Evolutionary conservation across 2,888 invertebrate genomes (phyloP), one percentile per base, ranked within the genome.

Genomic region (Drosophila conformis): DNA sequence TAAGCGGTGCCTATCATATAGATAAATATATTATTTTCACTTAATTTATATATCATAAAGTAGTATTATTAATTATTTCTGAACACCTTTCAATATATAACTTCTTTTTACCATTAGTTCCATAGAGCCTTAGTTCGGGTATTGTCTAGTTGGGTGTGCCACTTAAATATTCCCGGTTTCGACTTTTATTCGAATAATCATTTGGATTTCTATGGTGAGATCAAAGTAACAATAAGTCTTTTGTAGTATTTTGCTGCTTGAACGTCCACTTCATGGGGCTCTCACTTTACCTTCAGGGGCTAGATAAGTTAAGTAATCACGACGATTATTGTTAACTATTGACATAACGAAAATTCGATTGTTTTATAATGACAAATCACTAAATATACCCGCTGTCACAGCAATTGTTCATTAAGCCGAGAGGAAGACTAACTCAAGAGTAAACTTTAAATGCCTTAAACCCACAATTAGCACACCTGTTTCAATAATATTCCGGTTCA

Each of bases 221-320:
- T 49, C 46, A 53, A 36, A 57, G 31, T 25, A 40, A 71, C 27
- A 72, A 69, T 18, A 65, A 46, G 29, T 31, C 15, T 36, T 58
- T 61, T 58, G 46, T 40, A 53, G 60, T 67, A 67, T 76, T 71
- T 49, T 61, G 52, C 64, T 61, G 65, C 71, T 66, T 54, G 49
- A 67, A 58, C 53, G 42, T 1, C 68, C 73, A 69, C 78, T 77
- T 73, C 40, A 78, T 49, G 48, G 31, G 62, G 11, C 56, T 69
- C 69, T 75, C 68, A 72, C 57, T 65, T 65, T 29, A 72, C 35
- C 56, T 51, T 35, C 36, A 46, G 53, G 1, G 40, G 67, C 13
- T 31, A 70, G 87, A 87, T 89, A 87, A 87, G 87, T 89, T 87
- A 87, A 87, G 82, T 87, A 87, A 87, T 87, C 86, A 76, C 80